Evolutionary conservation across 2,888 invertebrate genomes (phyloP), one percentile per base, ranked within the genome.

Genomic region (Dinocampus coccinellae): DNA sequence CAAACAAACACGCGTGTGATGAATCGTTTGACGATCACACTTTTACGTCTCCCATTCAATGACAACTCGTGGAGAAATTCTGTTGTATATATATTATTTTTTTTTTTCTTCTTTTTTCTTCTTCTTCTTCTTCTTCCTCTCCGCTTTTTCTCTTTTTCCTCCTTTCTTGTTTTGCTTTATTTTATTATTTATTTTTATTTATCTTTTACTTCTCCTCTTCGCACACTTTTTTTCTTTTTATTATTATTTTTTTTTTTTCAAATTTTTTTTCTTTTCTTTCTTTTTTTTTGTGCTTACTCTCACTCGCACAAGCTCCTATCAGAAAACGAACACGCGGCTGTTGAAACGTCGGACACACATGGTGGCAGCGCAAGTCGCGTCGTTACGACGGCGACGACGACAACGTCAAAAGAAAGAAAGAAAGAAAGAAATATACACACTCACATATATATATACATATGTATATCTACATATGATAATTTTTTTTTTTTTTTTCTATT

Each of bases 261-360:
- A 47, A 11, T 29, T 33, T 60, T 34, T 52, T 42, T 36, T 47
- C 13, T 57, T 10, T 22, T 22, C 22, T 24, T 34, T n/a, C 13
- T 33, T n/a, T n/a, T 11, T 22, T n/a, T 55, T 53, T 55, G 53
- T 63, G 53, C 36, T 11, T 10, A n/a, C 24, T 52, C 33, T 61
- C 22, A 34, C 20, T 16, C 39, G 33, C 60, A 34, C 67, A 55
- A 66, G 67, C 29, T 61, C 39, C 69, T 69, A 65, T 70, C 65
- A 70, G 65, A 70, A 70, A 66, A 65, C 39, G 60, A 70, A 34
- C 70, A 70, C 70, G 66, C 58, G 70, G 66, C 65, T 66, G 60
- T 16, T 47, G 16, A 66, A 66, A 70, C 66, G 70, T 70, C 70
- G 70, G 65, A 65, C 70, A 70, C 70, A 70, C 70, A 70, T 70